Percentiles rank a stretch among this genome's conserved stretches.
These are phyloP conservation scores for Centroberyx gerrardi DNA, from an alignment of 2,797 vertebrate species.

Conservation along the genomic window DNA sequence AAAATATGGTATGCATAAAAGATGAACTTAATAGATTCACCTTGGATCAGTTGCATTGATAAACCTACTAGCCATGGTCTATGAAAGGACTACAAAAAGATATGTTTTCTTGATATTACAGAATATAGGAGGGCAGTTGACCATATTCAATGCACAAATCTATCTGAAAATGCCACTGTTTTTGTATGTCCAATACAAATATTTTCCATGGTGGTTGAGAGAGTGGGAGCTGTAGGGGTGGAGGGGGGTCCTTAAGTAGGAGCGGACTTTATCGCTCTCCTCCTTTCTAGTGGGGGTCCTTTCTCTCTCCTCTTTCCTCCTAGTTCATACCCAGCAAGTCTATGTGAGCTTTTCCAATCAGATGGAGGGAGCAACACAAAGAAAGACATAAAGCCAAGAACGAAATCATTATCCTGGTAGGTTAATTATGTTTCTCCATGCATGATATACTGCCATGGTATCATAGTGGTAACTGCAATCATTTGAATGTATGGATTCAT, in stretches of 20 bases:
- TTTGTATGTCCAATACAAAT: slow-evolving; percentile 71
- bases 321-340: slow-evolving; percentile 63
- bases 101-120: slow-evolving; percentile 8
- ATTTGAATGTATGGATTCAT: slow-evolving; percentile 3
- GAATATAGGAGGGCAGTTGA: slow-evolving; percentile 22
- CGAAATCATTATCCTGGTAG: slow-evolving; percentile 67
- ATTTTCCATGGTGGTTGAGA: slow-evolving; percentile 75
- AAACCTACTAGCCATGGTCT: not conserved
- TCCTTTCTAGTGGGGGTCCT: slow-evolving; percentile 78
- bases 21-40: not conserved
- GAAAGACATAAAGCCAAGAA: slow-evolving; percentile 60
- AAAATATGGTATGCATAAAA: not conserved
- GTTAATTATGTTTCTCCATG: slow-evolving; percentile 32
- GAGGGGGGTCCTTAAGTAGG: slow-evolving; percentile 80
- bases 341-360: slow-evolving; percentile 62
- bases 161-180: slow-evolving; percentile 55
- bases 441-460: not conserved
- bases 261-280: slow-evolving; percentile 77
- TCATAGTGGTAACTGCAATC: not conserved
- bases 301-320: slow-evolving; percentile 71
- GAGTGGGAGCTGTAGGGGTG: slow-evolving; percentile 74
- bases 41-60: not conserved
- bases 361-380: slow-evolving; percentile 75
- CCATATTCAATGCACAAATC: slow-evolving; percentile 30
- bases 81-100: not conserved